Evolutionary conservation across 2,888 invertebrate genomes (phyloP), one percentile per base, ranked within the genome.

Genomic region (Lissonota sp.): DNA sequence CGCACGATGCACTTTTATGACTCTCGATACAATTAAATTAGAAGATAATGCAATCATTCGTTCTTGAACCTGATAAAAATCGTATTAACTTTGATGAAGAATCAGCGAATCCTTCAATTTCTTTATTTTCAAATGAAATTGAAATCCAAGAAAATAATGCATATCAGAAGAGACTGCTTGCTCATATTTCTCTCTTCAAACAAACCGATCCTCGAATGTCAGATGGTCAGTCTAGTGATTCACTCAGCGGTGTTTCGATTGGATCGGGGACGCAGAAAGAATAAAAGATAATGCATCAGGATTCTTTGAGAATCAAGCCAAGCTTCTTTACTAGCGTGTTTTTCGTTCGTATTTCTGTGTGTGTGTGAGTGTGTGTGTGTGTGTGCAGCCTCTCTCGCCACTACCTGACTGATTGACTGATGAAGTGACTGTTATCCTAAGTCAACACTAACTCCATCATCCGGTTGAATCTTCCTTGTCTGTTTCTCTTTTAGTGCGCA

Each of bases 351-450:
- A 26, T 26, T 26, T 26, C 90, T 88, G 88, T 91, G 90, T 62
- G 70, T 51, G 62, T 53, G 63, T 37, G 39, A 60, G 62, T 16
- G 51, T 53, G 44, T 51, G 39, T 67, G 75, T 75, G 69, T 80
- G 44, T 82, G 60, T 80, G 76, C 67, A 78, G 73, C 60, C 76
- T 73, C 26, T 26, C 26, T 26, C 86, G 88, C 86, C 60, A 81
- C 90, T 91, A 91, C 91, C 91, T 91, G 91, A 90, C 91, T 90
- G 92, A 92, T 92, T 92, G 92, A 92, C 92, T 88, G 92, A 92
- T 92, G 92, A 91, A 89, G 86, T 88, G 89, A 91, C 91, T 90
- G 90, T 91, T 91, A 91, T 92, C 91, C 92, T 90, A 92, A 92
- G 92, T 92, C 92, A 92, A 92, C 92, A 91, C 91, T 91, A 90